phyloP scores from a whole-genome alignment of 1,140 invertebrate species.

The Drosophila quadrilineata region DNA sequence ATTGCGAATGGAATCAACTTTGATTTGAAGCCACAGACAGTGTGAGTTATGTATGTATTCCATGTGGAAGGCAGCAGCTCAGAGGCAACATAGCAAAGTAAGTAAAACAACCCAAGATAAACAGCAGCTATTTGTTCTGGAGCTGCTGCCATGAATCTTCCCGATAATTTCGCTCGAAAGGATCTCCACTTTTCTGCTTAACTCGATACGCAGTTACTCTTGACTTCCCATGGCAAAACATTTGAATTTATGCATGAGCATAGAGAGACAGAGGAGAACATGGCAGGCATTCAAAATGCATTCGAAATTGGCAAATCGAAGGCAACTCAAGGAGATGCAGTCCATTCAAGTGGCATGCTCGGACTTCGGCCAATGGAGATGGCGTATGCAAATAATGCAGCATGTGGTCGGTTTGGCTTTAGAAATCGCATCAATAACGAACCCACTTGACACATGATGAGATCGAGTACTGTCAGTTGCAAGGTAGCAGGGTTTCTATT shows the following conservation, averaged over 20 bases:
- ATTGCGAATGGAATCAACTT: constrained; percentile 47
- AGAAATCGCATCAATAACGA: constrained; percentile 71
- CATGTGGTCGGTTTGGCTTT: constrained; percentile 42
- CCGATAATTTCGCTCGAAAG: constrained; percentile 43
- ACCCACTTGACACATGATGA: constrained; percentile 65
- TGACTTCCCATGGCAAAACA: constrained; percentile 48
- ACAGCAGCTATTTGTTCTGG: constrained; percentile 58
- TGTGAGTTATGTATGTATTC: no score
- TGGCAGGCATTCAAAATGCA: constrained; percentile 61
- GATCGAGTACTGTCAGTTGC: background rate
- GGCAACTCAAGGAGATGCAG: constrained; percentile 10
- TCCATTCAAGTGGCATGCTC: constrained; percentile 24
- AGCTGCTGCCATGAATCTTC: constrained; percentile 62
- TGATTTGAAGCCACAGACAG: constrained; percentile 4
- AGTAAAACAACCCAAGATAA: constrained; percentile 9
- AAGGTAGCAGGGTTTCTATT: background rate
- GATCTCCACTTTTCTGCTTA: background rate
- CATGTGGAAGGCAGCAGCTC: background rate
- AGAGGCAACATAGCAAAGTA: background rate
- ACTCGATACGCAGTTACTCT: constrained; percentile 19
- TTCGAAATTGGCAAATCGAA: constrained; percentile 47
- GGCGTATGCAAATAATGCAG: constrained; percentile 57
- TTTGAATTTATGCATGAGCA: constrained; percentile 74
- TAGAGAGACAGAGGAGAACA: constrained; percentile 12
- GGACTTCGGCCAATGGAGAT: constrained; percentile 16